Evolutionary conservation across 35 echinoderm and acorn worm genomes (phyloP), one percentile per base, ranked within the genome.

Genomic region (Ophiothrix spiculata): DNA sequence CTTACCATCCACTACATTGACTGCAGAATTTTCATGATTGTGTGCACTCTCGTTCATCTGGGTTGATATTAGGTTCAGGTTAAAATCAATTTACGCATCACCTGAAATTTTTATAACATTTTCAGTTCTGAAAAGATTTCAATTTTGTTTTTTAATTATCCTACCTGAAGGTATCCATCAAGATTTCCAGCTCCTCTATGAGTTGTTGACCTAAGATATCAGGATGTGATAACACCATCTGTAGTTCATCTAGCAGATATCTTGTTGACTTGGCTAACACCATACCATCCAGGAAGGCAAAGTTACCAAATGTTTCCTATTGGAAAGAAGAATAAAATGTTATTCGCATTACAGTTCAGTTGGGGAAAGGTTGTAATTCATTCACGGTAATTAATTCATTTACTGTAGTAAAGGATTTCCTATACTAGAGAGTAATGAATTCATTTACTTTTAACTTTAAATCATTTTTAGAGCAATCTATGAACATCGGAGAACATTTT

Each of bases 251-350:
- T 42, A 98, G 85, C 80, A 94, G 31, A 77, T 88, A 69, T 78
- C 94, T 88, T 31, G 86, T 81, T 31, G 91, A 94, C 37, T 86
- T 82, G 31, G 91, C 95, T 14, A 75, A 38, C 1, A 93, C 56
- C 23, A 79, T 80, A 11, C 89, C 84, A 60, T 91, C 42, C 31
- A 98, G 32, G 79, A 98, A 94, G 36, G 85, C 89, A 89, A 91
- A 98, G 88, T 98, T 89, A 34, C 95, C 95, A 91, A 94, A 88
- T 32, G 87, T 81, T 35, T 85, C 77, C 95, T 94, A 84, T 14
- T 32, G 36, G 1, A 69, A 15, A 69, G 29, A 69, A 54, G 21
- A 54, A 54, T 21, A 54, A 54, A 54, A 8, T 54, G 21, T 8
- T 8, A 54, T 54, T 54, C 21, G 45, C 8, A 8, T 54, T 54